These are phyloP conservation scores for Siniperca knerii DNA, from an alignment of 2,113 vertebrate species.

Conservation along the genomic window DNA sequence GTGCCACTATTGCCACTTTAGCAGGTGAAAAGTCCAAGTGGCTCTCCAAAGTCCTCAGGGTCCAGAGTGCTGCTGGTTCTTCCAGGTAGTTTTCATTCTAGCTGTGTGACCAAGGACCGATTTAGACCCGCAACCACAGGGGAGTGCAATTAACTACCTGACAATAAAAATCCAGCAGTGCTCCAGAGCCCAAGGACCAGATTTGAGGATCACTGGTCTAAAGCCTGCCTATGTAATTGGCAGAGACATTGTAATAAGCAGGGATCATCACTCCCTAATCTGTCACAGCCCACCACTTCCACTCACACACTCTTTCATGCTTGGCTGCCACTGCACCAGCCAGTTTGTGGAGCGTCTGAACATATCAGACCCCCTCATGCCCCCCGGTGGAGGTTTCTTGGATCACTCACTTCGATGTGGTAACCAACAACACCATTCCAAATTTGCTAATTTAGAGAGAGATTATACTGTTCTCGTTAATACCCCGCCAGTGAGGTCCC, in stretches of 20 bases:
- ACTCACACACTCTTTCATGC: slow-evolving; percentile 63
- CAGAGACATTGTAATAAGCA: slow-evolving; percentile 76
- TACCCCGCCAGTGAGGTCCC: slow-evolving; percentile 12
- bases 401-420: slow-evolving; percentile 15
- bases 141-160: slow-evolving; percentile 67
- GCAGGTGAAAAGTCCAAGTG: slow-evolving; percentile 40
- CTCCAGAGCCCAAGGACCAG: slow-evolving; percentile 53
- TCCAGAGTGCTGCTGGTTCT: slow-evolving; percentile 32
- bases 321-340: slow-evolving; percentile 53
- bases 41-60: slow-evolving; percentile 44
- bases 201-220: slow-evolving; percentile 67
- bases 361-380: slow-evolving; percentile 38
- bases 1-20: slow-evolving; percentile 36
- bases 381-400: slow-evolving; percentile 44
- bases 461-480: slow-evolving; percentile 28
- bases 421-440: slow-evolving; percentile 38
- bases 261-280: slow-evolving; percentile 78
- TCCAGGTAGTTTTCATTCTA: slow-evolving; percentile 49
- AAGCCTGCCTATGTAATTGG: slow-evolving; percentile 74
- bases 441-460: slow-evolving; percentile 48
- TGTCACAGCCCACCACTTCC: slow-evolving; percentile 74
- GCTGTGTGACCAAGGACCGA: slow-evolving; percentile 51
- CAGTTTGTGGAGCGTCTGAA: slow-evolving; percentile 35
- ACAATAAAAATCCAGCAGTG: slow-evolving; percentile 53
- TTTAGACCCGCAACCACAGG: slow-evolving; percentile 44